Percentiles rank a stretch among this genome's conserved stretches.
Conservation (phyloP, 92 coral and sea anemone genomes). For the Porites rus region DNA sequence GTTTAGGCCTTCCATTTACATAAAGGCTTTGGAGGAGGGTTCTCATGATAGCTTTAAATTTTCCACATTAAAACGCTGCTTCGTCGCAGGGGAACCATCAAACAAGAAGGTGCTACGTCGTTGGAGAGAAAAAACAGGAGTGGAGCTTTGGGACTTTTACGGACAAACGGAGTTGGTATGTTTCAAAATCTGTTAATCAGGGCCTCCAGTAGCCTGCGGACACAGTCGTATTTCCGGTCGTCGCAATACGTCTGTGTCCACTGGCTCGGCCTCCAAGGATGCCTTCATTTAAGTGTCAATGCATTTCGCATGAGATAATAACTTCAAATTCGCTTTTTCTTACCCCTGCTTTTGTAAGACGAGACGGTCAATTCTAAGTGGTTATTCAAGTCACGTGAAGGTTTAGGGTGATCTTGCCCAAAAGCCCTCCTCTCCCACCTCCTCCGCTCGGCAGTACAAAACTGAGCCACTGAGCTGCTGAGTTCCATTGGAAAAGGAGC, state of each 20-base stretch:
- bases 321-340: no score
- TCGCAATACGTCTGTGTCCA: no score
- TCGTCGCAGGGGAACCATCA: background rate
- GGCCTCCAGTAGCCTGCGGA: no score
- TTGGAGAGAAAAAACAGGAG: background rate
- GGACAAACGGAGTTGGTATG: constrained; percentile 1
- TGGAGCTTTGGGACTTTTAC: background rate
- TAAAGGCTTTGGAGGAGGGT: background rate
- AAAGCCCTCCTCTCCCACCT: no score
- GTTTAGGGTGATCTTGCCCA: background rate
- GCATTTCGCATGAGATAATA: no score
- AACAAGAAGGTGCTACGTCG: background rate
- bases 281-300: no score
- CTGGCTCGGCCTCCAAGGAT: no score
- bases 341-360: no score
- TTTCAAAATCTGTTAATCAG: background rate
- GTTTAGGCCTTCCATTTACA: background rate
- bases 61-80: background rate
- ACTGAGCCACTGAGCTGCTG: background rate
- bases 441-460: background rate
- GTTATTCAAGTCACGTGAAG: no score
- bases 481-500: background rate
- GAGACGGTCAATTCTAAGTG: no score
- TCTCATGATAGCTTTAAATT: background rate
- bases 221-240: no score